Conservation (phyloP, 2,797 vertebrate genomes). For the Tiaroga cobitis region DNA sequence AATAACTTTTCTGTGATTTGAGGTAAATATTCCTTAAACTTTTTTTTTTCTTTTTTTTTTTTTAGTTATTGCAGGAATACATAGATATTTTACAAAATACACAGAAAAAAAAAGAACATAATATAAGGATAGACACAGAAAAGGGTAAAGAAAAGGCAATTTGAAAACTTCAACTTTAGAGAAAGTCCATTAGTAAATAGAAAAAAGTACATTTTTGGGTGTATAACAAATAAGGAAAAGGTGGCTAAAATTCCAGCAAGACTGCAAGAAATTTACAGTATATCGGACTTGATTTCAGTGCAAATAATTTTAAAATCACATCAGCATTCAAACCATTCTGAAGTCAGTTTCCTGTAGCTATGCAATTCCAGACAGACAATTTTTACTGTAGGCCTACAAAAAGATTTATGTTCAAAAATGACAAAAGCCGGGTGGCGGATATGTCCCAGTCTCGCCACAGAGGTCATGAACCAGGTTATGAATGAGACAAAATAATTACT, state of each 20-base stretch:
- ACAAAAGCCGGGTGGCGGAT: constrained; percentile 42
- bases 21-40: neutral
- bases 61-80: too few relatives aligned
- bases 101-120: too few relatives aligned
- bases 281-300: neutral
- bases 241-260: neutral
- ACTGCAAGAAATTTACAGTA: neutral
- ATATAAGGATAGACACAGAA: too few relatives aligned
- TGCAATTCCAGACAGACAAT: constrained; percentile 16
- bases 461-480: constrained; percentile 56
- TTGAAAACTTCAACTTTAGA: neutral
- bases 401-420: constrained; percentile 36
- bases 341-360: constrained; percentile 16
- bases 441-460: constrained; percentile 35
- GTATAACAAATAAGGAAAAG: neutral
- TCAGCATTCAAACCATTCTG: neutral
- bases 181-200: neutral
- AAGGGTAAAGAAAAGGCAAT: too few relatives aligned
- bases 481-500: constrained; percentile 45
- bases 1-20: neutral
- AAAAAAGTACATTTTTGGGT: neutral
- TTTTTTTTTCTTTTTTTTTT: too few relatives aligned
- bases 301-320: neutral
- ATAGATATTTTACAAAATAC: too few relatives aligned
- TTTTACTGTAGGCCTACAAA: constrained; percentile 39